Conservation (phyloP, 2,113 vertebrate genomes). For the Galeopterus variegatus region DNA sequence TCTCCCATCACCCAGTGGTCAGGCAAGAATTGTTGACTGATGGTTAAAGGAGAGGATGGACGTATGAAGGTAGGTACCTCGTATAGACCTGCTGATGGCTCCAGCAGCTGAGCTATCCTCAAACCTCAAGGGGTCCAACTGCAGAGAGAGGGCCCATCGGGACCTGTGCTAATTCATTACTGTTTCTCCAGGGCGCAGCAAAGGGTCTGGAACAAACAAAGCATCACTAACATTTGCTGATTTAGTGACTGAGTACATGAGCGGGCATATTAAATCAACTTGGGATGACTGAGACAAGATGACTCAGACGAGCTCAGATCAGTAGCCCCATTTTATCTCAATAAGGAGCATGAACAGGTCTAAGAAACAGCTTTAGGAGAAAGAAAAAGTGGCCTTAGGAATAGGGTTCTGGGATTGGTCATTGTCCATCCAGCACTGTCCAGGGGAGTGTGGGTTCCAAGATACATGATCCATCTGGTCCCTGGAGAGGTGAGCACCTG, state of each 20-base stretch:
- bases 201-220: background rate
- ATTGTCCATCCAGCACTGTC: background rate
- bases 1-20: background rate
- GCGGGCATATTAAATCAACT: background rate
- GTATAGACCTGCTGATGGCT: background rate
- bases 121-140: background rate
- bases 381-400: background rate
- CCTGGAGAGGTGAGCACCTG: background rate
- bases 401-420: background rate
- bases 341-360: background rate
- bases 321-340: background rate
- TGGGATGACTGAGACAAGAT: background rate
- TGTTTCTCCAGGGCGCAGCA: background rate
- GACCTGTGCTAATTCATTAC: background rate
- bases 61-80: background rate
- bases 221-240: background rate
- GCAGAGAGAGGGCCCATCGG: background rate
- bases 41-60: background rate
- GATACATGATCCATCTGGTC: background rate
- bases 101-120: background rate
- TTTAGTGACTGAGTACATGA: background rate
- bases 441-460: background rate
- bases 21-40: background rate
- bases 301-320: background rate
- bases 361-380: background rate